A percentile compares a stretch with the other conserved stretches of the same genome.
Conservation (phyloP, 1,140 invertebrate genomes). For the Diorhabda sublineata region DNA sequence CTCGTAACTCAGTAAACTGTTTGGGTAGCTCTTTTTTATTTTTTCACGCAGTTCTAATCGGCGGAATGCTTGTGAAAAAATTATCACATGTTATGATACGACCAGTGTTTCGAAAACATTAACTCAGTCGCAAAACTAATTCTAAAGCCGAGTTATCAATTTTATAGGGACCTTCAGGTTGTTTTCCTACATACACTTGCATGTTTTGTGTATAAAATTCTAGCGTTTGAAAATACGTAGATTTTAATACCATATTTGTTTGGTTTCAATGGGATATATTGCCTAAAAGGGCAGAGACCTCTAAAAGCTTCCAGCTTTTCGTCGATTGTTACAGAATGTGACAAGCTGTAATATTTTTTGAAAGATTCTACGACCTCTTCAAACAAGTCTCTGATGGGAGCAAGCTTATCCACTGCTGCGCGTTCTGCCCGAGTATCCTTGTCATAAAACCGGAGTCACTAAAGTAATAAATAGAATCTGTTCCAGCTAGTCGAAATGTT, state of each 20-base stretch:
- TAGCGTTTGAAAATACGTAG: constrained; percentile 1
- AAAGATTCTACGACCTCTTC: too few species aligned
- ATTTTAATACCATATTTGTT: constrained; percentile 48
- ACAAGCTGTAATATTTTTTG: neutral
- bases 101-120: constrained; percentile 30
- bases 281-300: constrained; percentile 41
- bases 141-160: constrained; percentile 25
- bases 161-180: neutral
- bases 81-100: constrained; percentile 43
- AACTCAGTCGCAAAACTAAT: constrained; percentile 34
- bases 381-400: too few species aligned
- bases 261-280: constrained; percentile 47
- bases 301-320: constrained; percentile 41
- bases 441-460: constrained; percentile 36
- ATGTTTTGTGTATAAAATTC: constrained; percentile 18
- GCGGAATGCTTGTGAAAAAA: constrained; percentile 37
- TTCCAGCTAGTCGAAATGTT: constrained; percentile 18
- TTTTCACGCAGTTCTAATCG: constrained; percentile 36
- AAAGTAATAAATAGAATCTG: constrained; percentile 22
- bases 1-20: constrained; percentile 5
- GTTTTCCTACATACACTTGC: constrained; percentile 39
- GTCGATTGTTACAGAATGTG: constrained; percentile 36
- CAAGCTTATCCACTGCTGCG: neutral
- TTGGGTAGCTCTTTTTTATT: constrained; percentile 31
- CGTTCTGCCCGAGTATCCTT: constrained; percentile 29